These are phyloP conservation scores for Pipa parva DNA, from an alignment of 2,113 vertebrate genomes.

Conservation along the genomic window DNA sequence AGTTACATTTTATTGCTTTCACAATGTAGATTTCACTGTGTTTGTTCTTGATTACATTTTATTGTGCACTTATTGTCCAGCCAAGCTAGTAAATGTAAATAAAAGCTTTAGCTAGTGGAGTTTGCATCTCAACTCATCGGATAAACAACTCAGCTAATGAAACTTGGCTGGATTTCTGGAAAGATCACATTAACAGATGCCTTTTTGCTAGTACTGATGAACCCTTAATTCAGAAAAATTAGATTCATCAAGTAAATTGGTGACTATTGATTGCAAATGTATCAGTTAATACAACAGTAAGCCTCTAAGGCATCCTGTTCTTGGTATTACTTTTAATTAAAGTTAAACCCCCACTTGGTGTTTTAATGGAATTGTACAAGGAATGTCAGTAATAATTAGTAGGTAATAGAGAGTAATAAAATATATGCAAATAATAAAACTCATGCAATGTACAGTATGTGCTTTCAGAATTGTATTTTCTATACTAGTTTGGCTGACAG, in stretches of 20 bases:
- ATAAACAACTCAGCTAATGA: constrained; percentile 5
- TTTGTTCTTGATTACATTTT: constrained; percentile 2
- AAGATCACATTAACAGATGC: constrained; percentile 20
- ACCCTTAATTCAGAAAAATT: constrained; percentile 33
- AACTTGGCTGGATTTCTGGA: neutral
- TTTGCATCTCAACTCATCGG: constrained; percentile 6
- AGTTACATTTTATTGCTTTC: neutral
- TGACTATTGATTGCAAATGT: constrained; percentile 11
- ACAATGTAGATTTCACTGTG: neutral
- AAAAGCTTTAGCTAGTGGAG: neutral
- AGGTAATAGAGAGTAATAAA: no score
- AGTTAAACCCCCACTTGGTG: neutral
- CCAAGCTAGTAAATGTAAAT: constrained; percentile 17
- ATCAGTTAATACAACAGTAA: neutral
- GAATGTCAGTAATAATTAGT: no score
- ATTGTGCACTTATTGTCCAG: constrained; percentile 2
- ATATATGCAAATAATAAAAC: no score
- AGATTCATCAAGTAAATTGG: constrained; percentile 18
- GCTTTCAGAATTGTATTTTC: no score
- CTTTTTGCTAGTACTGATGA: constrained; percentile 5
- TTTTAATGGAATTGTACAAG: neutral
- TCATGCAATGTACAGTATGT: no score
- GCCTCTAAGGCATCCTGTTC: neutral
- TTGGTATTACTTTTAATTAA: neutral
- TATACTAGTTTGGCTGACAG: no score